phyloP scores from a whole-genome alignment of 2,113 vertebrate species.

The Jacana jacana region DNA sequence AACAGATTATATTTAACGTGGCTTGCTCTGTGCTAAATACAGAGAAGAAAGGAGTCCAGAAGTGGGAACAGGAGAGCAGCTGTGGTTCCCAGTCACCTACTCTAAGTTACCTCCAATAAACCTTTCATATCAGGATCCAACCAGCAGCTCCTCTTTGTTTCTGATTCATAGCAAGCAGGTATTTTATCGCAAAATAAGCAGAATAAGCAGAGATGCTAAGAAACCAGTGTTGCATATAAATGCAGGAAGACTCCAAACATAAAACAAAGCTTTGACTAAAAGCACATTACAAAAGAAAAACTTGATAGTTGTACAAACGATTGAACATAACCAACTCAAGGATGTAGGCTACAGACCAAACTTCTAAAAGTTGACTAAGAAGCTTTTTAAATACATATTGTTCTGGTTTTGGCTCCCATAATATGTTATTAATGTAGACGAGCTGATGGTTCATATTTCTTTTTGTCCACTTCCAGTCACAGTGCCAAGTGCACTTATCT shows the following conservation, averaged over 20 bases:
- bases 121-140: not conserved
- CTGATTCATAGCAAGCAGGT: not conserved
- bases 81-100: not conserved
- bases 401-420: not conserved
- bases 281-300: not conserved
- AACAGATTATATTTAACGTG: not conserved
- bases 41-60: not conserved
- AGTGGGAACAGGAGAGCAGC: not conserved
- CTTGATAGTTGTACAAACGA: not conserved
- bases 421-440: not conserved
- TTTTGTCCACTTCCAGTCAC: conserved; percentile 33
- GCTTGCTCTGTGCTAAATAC: not conserved
- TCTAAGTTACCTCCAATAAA: not conserved
- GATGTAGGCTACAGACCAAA: not conserved
- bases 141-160: not conserved
- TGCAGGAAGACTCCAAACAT: not conserved
- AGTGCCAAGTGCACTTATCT: conserved; percentile 41
- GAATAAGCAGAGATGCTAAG: not conserved
- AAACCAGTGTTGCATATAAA: not conserved
- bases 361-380: not conserved
- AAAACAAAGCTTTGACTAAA: not conserved
- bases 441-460: conserved; percentile 2
- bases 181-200: not conserved
- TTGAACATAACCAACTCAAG: not conserved
- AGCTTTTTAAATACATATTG: not conserved